Base-by-base conservation (phyloP, 1,140 invertebrate species). In the Mactra quadrangularis region DNA sequence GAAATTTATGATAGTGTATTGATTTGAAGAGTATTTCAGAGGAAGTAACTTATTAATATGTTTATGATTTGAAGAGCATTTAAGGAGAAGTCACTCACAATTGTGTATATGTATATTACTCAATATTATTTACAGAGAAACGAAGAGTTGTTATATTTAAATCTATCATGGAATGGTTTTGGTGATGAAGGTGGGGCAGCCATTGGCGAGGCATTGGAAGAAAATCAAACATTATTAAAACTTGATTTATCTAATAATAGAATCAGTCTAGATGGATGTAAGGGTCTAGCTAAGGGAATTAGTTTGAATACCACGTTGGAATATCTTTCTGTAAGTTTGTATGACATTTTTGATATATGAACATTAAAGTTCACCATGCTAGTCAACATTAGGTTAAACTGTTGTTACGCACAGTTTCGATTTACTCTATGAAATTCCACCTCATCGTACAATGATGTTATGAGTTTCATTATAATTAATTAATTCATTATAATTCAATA, bases 151-250 rank as follows among this genome's bases (percentile, higher is more conserved):
- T 41, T 29, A 29, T 25, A 66, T 47, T 57, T 82, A 7, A 82
- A 82, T 47, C 50, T 82, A 3, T 72, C 79, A n/a, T 82, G 79
- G 79, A 82, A 82, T 53, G 79, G 79, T 19, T 82, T 82, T 55
- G 59, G 79, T 31, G 79, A 82, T 50, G 70, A 74, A n/a, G 79
- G 79, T 15, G 79, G 68, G 0, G 47, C 41, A 7, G 38, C 70
- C 27, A 27, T 82, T 27, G 68, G 41, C 25, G 59, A 75, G 33
- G 57, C 55, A 25, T 41, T 82, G 6, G 79, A 64, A 41, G 70
- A 66, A 3, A 82, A 82, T 55, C 52, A 60, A 29, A 31, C 59
- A 15, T 33, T 82, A 50, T n/a, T 50, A 11, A 53, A n/a, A 1
- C 79, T 82, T 27, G 70, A 82, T 29, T 45, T 82, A 0, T 62